phyloP scores from a whole-genome alignment of 2,797 vertebrate genomes.

The Channa striata region DNA sequence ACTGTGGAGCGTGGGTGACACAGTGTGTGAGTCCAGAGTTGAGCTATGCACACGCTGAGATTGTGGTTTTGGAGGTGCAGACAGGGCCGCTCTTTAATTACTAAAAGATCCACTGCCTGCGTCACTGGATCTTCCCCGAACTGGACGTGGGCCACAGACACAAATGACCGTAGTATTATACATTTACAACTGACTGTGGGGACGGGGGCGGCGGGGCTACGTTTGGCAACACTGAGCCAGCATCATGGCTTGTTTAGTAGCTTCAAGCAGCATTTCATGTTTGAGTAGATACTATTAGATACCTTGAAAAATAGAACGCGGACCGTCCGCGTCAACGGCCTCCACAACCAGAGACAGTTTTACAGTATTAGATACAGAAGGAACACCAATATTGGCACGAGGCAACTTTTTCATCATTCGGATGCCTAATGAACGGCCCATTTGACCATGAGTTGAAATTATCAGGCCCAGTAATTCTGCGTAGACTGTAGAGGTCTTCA shows the following conservation, averaged over 20 bases:
- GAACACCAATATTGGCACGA: constrained; percentile 31
- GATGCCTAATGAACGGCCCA: constrained; percentile 11
- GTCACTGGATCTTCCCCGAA: constrained; percentile 74
- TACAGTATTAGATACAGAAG: constrained; percentile 26
- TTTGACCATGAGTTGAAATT: too few relatives aligned
- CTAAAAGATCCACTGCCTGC: constrained; percentile 37
- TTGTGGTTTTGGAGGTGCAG: constrained; percentile 62
- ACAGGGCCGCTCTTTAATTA: constrained; percentile 66
- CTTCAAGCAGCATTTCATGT: constrained; percentile 61
- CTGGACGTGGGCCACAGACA: constrained; percentile 25
- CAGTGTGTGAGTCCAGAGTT: constrained; percentile 44
- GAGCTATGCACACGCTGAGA: constrained; percentile 45
- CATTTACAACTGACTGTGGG: constrained; percentile 12
- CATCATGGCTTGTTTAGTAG: constrained; percentile 46
- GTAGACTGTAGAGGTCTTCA: background rate
- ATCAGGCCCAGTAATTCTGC: too few relatives aligned
- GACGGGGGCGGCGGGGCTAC: background rate
- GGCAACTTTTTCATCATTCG: constrained; percentile 31
- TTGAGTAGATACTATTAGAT: constrained; percentile 47
- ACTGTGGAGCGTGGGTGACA: constrained; percentile 50
- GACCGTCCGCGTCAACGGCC: constrained; percentile 6
- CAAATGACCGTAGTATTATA: constrained; percentile 2
- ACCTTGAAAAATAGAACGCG: constrained; percentile 52
- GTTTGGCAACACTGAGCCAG: constrained; percentile 58
- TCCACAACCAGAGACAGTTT: constrained; percentile 42